phyloP scores from a whole-genome alignment of 1,140 invertebrate genomes.

The Idris sp. region DNA sequence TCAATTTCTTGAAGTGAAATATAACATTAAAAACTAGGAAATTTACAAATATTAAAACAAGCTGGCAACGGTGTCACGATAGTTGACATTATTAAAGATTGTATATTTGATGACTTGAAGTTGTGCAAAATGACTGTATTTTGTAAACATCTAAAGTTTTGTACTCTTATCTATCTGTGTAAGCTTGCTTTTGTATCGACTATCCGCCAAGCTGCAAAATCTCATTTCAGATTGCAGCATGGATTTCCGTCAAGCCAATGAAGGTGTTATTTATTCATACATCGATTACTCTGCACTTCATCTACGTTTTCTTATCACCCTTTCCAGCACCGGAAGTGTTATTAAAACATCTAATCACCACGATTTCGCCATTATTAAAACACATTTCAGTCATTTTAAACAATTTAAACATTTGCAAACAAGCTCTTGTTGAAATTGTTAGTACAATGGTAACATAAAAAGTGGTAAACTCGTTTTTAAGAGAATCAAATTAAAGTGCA shows the following conservation, averaged over 20 bases:
- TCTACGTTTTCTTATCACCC: conserved; percentile 12
- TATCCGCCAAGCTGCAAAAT: conserved; percentile 25
- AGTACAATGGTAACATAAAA: conserved; percentile 1
- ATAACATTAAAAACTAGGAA: no score
- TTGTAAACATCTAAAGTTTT: conserved; percentile 10
- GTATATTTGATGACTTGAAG: conserved; percentile 23
- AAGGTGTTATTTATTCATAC: conserved; percentile 11
- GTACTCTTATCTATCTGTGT: not conserved
- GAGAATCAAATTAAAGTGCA: conserved; percentile 50
- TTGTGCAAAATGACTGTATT: conserved; percentile 23
- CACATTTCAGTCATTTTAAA: conserved; percentile 2
- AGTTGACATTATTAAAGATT: conserved; percentile 22
- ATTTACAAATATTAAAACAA: conserved; percentile 25
- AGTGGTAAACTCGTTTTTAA: conserved; percentile 24
- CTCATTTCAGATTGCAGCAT: conserved; percentile 32
- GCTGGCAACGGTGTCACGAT: conserved; percentile 6
- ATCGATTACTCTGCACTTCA: conserved; percentile 4
- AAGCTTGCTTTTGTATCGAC: conserved; percentile 30
- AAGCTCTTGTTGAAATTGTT: not conserved
- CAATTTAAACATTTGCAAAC: conserved; percentile 12
- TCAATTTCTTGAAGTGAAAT: no score
- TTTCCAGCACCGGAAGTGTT: conserved; percentile 3
- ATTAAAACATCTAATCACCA: conserved; percentile 11
- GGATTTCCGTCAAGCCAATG: conserved; percentile 16
- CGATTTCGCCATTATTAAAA: no score